These are phyloP conservation scores for Ophion slaviceki DNA, from an alignment of 2,888 invertebrate species.

Conservation along the genomic window DNA sequence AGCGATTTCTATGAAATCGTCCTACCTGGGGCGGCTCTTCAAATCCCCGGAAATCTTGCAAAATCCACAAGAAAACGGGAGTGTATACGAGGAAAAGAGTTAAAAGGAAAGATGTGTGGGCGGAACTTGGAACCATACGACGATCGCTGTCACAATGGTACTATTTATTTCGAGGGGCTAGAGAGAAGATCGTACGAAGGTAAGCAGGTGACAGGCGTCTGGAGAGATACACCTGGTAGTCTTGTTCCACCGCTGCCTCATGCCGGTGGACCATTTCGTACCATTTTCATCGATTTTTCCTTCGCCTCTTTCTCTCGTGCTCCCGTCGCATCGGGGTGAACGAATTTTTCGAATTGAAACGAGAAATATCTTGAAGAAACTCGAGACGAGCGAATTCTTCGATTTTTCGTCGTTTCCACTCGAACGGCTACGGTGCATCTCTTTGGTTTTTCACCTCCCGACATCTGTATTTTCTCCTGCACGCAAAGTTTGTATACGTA, in stretches of 20 bases:
- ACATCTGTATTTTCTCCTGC: conserved; percentile 77
- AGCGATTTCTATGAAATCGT: background rate
- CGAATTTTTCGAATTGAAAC: conserved; percentile 46
- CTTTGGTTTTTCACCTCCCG: conserved; percentile 58
- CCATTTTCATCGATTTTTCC: conserved; percentile 31
- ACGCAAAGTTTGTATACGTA: conserved; percentile 36
- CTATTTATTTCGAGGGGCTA: conserved; percentile 35
- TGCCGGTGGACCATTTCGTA: conserved; percentile 33
- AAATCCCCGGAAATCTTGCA: conserved; percentile 20
- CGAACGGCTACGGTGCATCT: conserved; percentile 70
- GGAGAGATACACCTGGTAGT: conserved; percentile 65
- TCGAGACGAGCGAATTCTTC: conserved; percentile 60
- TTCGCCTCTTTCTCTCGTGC: conserved; percentile 8
- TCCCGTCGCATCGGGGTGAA: conserved; percentile 17
- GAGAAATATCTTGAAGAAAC: conserved; percentile 65
- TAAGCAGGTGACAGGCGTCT: conserved; percentile 68
- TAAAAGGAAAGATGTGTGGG: background rate
- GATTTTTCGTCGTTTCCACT: conserved; percentile 77
- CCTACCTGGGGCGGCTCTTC: background rate
- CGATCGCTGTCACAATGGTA: conserved; percentile 24
- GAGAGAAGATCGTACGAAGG: conserved; percentile 53
- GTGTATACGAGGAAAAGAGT: conserved; percentile 8
- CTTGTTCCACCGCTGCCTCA: background rate
- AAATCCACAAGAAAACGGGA: conserved; percentile 16
- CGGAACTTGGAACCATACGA: conserved; percentile 24